These are phyloP conservation scores for Enteromius anoplus DNA, from an alignment of 2,797 vertebrate genomes.

Conservation along the genomic window DNA sequence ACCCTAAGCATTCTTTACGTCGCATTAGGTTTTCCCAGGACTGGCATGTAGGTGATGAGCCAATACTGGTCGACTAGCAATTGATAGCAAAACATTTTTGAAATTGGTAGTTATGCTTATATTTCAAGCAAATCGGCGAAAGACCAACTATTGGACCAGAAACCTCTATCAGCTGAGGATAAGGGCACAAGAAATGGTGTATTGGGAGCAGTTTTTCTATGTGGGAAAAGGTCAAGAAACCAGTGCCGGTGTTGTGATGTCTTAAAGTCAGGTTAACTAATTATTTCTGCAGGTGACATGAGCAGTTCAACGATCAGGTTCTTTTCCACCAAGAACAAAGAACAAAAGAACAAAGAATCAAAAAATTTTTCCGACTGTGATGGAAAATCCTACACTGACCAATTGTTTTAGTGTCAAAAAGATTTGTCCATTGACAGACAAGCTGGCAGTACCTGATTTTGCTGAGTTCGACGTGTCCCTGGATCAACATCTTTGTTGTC, in stretches of 20 bases:
- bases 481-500: too few relatives aligned
- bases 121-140: too few relatives aligned
- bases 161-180: constrained; percentile 33
- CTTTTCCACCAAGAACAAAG: constrained; percentile 49
- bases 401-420: constrained; percentile 53
- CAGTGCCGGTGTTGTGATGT: constrained; percentile 55
- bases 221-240: not conserved
- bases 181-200: constrained; percentile 56
- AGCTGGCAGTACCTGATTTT: too few relatives aligned
- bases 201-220: constrained; percentile 43
- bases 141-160: constrained; percentile 11
- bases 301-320: constrained; percentile 45
- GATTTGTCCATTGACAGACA: constrained; percentile 52
- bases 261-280: constrained; percentile 56
- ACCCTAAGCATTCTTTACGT: constrained; percentile 22
- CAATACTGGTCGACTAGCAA: too few relatives aligned
- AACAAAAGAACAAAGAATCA: too few relatives aligned
- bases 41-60: constrained; percentile 46
- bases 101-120: constrained; percentile 40
- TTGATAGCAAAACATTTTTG: constrained; percentile 49
- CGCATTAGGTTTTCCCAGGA: constrained; percentile 32
- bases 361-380: constrained; percentile 54
- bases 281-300: constrained; percentile 52
- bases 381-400: constrained; percentile 46
- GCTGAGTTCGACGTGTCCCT: too few relatives aligned